Percentiles rank a stretch among this genome's conserved stretches.
phyloP scores from a whole-genome alignment of 2,113 vertebrate species.

The Barbus barbus region DNA sequence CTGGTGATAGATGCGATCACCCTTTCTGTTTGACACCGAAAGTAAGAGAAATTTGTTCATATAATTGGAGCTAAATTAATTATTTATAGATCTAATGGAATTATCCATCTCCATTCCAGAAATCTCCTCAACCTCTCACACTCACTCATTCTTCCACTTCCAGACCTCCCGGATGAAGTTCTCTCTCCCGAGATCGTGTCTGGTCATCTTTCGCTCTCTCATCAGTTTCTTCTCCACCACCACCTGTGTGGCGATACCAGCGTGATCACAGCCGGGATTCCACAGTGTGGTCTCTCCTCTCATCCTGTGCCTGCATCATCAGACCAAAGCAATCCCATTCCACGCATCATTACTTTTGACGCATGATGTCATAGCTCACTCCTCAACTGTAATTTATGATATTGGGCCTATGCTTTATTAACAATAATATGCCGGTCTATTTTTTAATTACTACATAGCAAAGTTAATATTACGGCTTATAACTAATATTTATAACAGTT shows the following conservation, averaged over 20 bases:
- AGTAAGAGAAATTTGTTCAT: background rate
- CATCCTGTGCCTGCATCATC: conserved; percentile 85
- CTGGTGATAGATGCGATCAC: conserved; percentile 92
- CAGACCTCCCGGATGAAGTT: conserved; percentile 85
- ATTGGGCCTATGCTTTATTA: no score
- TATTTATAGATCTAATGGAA: background rate
- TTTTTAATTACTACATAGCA: background rate
- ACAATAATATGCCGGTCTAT: background rate
- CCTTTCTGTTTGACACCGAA: conserved; percentile 76
- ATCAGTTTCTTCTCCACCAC: conserved; percentile 92
- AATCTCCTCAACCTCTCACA: conserved; percentile 40
- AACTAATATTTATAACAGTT: background rate
- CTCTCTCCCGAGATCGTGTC: conserved; percentile 88
- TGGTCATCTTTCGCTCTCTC: conserved; percentile 79
- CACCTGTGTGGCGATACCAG: conserved; percentile 92
- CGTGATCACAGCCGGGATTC: conserved; percentile 93
- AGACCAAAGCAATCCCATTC: conserved; percentile 51
- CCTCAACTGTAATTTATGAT: no score
- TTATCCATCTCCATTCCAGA: background rate
- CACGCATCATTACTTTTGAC: conserved; percentile 52
- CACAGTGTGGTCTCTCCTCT: conserved; percentile 86
- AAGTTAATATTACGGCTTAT: no score
- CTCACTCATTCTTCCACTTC: conserved; percentile 93
- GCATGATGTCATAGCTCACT: background rate
- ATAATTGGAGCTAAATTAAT: background rate